phyloP scores from a whole-genome alignment of 2,113 vertebrate species.

The Grallaria varia region DNA sequence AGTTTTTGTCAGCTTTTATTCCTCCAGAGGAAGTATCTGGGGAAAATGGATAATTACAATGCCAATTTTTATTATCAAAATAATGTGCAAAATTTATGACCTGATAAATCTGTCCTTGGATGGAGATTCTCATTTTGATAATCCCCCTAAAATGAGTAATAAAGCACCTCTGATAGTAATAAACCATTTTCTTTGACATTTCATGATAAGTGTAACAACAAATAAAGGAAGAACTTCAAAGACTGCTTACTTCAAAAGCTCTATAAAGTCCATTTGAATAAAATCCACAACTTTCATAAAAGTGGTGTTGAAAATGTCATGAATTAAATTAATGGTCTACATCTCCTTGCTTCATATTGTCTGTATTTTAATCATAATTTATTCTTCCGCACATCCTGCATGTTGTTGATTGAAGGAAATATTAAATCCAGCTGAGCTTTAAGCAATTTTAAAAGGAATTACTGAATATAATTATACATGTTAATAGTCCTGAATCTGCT shows the following conservation, averaged over 20 bases:
- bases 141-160: slow-evolving; percentile 64
- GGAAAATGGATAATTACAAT: slow-evolving; percentile 41
- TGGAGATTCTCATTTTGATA: slow-evolving; percentile 66
- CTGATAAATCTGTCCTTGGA: slow-evolving; percentile 57
- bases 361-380: slow-evolving; percentile 68
- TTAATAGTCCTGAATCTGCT: slow-evolving; percentile 53
- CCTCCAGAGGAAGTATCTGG: slow-evolving; percentile 11
- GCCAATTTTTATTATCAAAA: slow-evolving; percentile 62
- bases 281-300: slow-evolving; percentile 61
- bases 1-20: slow-evolving; percentile 32
- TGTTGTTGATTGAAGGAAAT: slow-evolving; percentile 68
- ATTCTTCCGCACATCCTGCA: slow-evolving; percentile 61
- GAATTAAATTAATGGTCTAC: slow-evolving; percentile 65
- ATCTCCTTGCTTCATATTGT: slow-evolving; percentile 58
- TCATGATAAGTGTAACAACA: slow-evolving; percentile 65
- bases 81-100: slow-evolving; percentile 55
- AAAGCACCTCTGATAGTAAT: slow-evolving; percentile 59
- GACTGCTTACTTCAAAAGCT: slow-evolving; percentile 66
- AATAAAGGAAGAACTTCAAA: slow-evolving; percentile 64
- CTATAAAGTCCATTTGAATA: slow-evolving; percentile 66
- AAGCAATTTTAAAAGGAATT: slow-evolving; percentile 61
- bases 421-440: slow-evolving; percentile 67
- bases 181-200: slow-evolving; percentile 65
- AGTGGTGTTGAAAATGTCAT: slow-evolving; percentile 66
- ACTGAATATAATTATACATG: slow-evolving; percentile 64